These are phyloP conservation scores for Lasioglossum albipes DNA, from an alignment of 1,140 invertebrate genomes.

Conservation along the genomic window DNA sequence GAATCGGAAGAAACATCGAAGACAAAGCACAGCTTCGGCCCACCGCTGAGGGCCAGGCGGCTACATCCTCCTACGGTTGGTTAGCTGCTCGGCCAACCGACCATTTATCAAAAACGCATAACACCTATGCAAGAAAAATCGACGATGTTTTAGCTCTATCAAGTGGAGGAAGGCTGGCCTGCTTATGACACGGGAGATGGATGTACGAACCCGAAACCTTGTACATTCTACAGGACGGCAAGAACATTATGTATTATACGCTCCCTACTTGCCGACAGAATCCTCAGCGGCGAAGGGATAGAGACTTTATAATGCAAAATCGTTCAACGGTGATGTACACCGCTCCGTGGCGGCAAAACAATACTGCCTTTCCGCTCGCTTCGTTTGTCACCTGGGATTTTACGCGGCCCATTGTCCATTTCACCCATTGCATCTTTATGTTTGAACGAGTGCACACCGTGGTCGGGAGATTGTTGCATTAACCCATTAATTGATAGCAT, in stretches of 20 bases:
- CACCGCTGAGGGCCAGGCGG: too few relatives aligned
- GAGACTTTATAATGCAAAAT: slow-evolving; percentile 45
- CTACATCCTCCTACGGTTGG: slow-evolving; percentile 1
- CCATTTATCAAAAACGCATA: slow-evolving; percentile 71
- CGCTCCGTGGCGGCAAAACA: not conserved
- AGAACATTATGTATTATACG: slow-evolving; percentile 73
- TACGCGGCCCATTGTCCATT: not conserved
- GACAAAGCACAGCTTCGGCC: slow-evolving; percentile 1
- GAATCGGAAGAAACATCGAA: slow-evolving; percentile 16
- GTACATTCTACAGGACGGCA: slow-evolving; percentile 61
- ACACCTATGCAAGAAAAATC: slow-evolving; percentile 73
- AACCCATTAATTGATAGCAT: too few relatives aligned
- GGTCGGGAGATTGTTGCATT: too few relatives aligned
- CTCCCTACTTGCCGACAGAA: slow-evolving; percentile 43
- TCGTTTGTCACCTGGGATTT: not conserved
- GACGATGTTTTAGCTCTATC: slow-evolving; percentile 67
- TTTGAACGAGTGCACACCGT: not conserved
- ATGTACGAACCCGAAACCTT: slow-evolving; percentile 67
- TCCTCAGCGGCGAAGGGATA: slow-evolving; percentile 47
- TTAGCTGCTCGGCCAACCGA: slow-evolving; percentile 38
- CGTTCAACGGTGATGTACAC: slow-evolving; percentile 17
- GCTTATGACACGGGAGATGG: slow-evolving; percentile 71
- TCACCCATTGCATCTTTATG: too few relatives aligned
- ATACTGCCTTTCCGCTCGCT: not conserved
- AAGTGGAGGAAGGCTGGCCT: slow-evolving; percentile 57